Evolutionary conservation across 2,113 vertebrate genomes (phyloP).

Genomic region (Taxidea taxus): DNA sequence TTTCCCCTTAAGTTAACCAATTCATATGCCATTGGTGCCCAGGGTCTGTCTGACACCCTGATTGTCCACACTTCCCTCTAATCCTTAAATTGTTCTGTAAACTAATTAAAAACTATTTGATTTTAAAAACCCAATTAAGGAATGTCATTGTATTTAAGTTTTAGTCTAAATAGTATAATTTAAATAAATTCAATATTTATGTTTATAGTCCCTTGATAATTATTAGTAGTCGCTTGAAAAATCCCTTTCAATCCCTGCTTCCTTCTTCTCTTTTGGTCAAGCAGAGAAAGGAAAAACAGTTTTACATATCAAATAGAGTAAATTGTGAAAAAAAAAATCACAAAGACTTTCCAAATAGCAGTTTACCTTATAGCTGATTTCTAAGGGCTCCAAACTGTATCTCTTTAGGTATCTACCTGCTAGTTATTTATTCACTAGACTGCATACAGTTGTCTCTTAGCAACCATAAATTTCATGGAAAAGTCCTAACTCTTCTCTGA

Average conservation of each 20-base stretch:
- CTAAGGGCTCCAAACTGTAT: background rate
- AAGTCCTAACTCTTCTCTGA: background rate
- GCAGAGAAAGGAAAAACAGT: conserved; percentile 12
- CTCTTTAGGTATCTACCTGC: background rate
- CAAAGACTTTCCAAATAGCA: background rate
- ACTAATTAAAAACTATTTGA: background rate
- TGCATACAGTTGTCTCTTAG: background rate
- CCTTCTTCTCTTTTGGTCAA: background rate
- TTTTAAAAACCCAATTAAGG: background rate
- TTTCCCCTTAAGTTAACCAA: background rate
- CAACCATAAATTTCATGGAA: background rate
- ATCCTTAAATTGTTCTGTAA: background rate
- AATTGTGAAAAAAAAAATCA: background rate
- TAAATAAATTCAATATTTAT: background rate
- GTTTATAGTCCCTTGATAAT: background rate
- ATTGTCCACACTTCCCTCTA: background rate
- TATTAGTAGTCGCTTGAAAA: background rate
- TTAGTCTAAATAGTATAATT: background rate
- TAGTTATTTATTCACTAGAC: background rate
- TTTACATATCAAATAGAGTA: conserved; percentile 2
- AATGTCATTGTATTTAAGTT: background rate
- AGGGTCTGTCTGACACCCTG: background rate
- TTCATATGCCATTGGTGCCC: background rate
- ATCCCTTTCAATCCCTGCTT: background rate
- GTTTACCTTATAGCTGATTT: background rate